Conservation (phyloP, 2,888 invertebrate species). For the Drosophila multiciliata region DNA sequence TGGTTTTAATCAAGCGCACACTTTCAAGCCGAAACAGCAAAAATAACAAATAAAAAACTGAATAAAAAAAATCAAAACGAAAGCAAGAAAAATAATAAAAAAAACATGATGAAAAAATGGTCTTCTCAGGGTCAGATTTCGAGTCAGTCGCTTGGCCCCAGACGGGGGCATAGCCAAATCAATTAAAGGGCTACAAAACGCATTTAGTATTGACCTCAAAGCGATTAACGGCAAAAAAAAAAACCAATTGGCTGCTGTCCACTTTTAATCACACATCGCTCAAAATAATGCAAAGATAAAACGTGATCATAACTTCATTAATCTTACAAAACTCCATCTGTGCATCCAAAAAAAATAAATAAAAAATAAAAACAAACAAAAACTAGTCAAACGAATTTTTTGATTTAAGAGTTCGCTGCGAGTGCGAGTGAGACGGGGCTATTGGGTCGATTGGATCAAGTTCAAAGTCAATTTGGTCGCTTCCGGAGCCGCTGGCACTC, state of each 20-base stretch:
- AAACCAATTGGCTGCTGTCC: constrained; percentile 39
- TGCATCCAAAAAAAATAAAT: constrained; percentile 48
- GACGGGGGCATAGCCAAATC: constrained; percentile 53
- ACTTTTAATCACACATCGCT: constrained; percentile 38
- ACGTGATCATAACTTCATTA: constrained; percentile 69
- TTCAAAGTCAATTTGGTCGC: constrained; percentile 66
- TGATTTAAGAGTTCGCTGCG: neutral
- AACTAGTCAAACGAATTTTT: constrained; percentile 54
- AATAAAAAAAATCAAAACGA: neutral
- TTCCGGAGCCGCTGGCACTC: constrained; percentile 66
- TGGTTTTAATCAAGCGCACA: constrained; percentile 71
- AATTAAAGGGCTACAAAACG: constrained; percentile 72
- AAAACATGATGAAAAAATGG: constrained; percentile 20
- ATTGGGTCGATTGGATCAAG: constrained; percentile 54
- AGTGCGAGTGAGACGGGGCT: neutral
- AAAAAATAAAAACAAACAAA: neutral
- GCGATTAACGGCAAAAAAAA: constrained; percentile 13
- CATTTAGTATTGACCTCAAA: constrained; percentile 54
- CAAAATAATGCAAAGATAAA: constrained; percentile 56
- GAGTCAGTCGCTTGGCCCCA: constrained; percentile 30
- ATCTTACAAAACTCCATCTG: constrained; percentile 46
- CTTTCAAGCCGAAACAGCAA: constrained; percentile 22
- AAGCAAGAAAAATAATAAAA: constrained; percentile 9
- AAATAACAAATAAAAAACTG: constrained; percentile 3
- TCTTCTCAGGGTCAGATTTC: constrained; percentile 48